Conservation (phyloP, 2,113 vertebrate species). For the Agelaius tricolor region DNA sequence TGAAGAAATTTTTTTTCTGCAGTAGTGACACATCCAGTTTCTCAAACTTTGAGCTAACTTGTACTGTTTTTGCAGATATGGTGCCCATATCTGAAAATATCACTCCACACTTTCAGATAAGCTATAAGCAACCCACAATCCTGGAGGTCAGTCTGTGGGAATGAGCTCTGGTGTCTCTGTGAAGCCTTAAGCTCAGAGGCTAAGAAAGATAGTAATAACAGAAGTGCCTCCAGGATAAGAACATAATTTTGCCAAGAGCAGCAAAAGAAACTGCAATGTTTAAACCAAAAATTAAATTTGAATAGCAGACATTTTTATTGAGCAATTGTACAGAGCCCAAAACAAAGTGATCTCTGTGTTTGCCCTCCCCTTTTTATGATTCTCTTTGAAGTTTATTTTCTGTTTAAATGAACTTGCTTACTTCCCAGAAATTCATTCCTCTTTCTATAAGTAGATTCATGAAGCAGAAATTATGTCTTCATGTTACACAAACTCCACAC, state of each 20-base stretch:
- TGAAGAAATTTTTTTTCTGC: background rate
- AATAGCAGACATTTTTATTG: constrained; percentile 5
- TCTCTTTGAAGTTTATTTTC: constrained; percentile 50
- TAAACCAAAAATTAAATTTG: background rate
- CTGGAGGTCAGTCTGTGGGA: background rate
- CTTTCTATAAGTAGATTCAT: constrained; percentile 62
- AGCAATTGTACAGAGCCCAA: background rate
- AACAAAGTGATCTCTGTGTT: background rate
- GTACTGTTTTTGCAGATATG: background rate
- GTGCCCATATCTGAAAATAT: background rate
- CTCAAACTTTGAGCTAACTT: background rate
- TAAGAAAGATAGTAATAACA: background rate
- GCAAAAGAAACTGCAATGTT: background rate
- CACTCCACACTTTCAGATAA: background rate
- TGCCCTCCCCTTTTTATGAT: background rate
- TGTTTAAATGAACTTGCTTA: constrained; percentile 56
- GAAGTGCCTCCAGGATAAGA: background rate
- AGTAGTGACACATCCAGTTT: background rate
- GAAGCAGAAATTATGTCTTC: constrained; percentile 43
- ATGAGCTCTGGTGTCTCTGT: background rate
- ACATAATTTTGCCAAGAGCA: background rate
- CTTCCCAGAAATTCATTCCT: constrained; percentile 65
- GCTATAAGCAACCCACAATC: background rate
- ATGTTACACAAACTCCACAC: constrained; percentile 48
- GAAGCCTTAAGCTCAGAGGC: background rate